Percentiles rank a stretch among this genome's conserved stretches.
These are phyloP conservation scores for Dorcus hopei DNA, from an alignment of 2,888 invertebrate species.

Conservation along the genomic window DNA sequence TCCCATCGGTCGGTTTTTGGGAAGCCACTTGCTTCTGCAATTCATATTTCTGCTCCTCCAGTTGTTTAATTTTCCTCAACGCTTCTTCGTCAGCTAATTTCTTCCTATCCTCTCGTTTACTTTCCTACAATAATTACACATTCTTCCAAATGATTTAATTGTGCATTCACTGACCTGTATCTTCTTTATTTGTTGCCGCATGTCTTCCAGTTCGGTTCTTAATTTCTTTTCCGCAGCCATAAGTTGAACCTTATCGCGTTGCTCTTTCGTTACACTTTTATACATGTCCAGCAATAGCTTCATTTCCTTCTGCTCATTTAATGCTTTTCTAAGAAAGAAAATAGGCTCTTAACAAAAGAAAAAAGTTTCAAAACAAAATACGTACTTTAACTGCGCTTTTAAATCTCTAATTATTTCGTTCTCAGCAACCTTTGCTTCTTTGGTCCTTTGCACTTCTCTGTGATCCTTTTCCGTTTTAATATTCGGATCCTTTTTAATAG, in stretches of 20 bases:
- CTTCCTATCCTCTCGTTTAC: slow-evolving; percentile 85
- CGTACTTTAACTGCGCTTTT: slow-evolving; percentile 86
- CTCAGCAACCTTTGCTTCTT: slow-evolving; percentile 65
- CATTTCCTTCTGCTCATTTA: slow-evolving; percentile 92
- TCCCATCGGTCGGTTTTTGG: slow-evolving; percentile 68
- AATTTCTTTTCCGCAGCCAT: slow-evolving; percentile 94
- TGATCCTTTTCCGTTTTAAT: slow-evolving; percentile 63
- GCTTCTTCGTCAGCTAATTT: slow-evolving; percentile 95
- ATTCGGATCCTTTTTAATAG: slow-evolving; percentile 60
- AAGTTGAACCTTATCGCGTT: slow-evolving; percentile 91
- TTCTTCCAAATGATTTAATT: neutral
- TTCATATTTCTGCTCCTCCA: slow-evolving; percentile 91
- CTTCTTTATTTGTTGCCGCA: slow-evolving; percentile 81
- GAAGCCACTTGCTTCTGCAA: slow-evolving; percentile 87
- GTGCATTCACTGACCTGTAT: slow-evolving; percentile 59
- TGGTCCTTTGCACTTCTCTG: slow-evolving; percentile 59
- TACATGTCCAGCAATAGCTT: slow-evolving; percentile 94
- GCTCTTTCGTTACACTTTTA: slow-evolving; percentile 95
- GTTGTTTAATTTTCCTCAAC: slow-evolving; percentile 85
- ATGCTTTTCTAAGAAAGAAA: slow-evolving; percentile 67
- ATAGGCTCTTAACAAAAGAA: slow-evolving; percentile 17
- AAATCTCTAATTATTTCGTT: slow-evolving; percentile 82
- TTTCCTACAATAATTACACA: slow-evolving; percentile 59
- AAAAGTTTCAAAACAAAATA: slow-evolving; percentile 2
- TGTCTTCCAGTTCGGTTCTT: slow-evolving; percentile 84